Conservation (phyloP, 2,113 vertebrate genomes). For the Sarotherodon lohbergeri region DNA sequence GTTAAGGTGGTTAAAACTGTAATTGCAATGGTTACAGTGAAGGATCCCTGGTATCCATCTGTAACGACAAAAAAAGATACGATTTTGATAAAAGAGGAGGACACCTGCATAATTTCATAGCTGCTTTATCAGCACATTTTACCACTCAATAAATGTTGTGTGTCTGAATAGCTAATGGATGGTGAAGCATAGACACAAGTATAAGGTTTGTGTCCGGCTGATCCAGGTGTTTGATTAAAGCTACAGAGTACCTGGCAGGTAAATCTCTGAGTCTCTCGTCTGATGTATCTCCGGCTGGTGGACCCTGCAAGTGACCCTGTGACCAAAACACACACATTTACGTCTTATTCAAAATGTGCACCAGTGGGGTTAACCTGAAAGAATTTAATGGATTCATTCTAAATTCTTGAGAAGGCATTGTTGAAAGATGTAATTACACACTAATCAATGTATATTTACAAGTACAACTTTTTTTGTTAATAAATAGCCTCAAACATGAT, state of each 20-base stretch:
- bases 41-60: background rate
- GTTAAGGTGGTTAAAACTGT: background rate
- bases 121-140: background rate
- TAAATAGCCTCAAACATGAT: too few relatives aligned
- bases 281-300: background rate
- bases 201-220: background rate
- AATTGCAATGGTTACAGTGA: background rate
- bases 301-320: constrained; percentile 14
- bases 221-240: background rate
- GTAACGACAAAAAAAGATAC: background rate
- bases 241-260: background rate
- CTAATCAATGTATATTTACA: background rate
- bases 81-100: background rate
- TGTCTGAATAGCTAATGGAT: background rate
- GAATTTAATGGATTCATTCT: too few relatives aligned
- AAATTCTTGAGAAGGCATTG: background rate
- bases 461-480: background rate
- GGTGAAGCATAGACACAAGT: background rate
- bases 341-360: background rate
- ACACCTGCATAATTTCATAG: background rate
- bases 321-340: background rate
- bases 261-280: background rate
- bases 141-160: background rate
- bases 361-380: background rate
- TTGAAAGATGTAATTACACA: background rate